Base-by-base conservation (phyloP, 2,888 invertebrate genomes). In the Plagiodera versicolora region DNA sequence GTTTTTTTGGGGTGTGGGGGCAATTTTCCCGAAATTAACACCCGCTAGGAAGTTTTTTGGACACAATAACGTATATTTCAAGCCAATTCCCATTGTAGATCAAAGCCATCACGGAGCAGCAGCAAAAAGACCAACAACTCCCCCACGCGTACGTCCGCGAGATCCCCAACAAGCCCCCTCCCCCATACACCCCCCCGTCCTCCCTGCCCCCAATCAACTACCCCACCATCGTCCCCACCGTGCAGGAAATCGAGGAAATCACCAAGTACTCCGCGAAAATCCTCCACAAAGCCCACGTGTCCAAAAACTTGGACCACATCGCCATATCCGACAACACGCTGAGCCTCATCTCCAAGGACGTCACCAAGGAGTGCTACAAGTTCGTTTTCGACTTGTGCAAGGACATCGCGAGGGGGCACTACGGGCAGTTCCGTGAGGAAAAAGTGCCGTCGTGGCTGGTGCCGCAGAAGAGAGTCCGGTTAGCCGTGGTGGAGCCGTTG, bases 111-210 rank as follows among this genome's bases (percentile, higher is more conserved):
- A 79, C 86, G 18, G 81, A 83, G 64, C 81, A 80, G 58, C 82
- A 83, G 69, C 81, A 81, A 57, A 83, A 84, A 58, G 82, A 83
- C 61, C 82, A 83, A 61, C 82, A 83, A 66, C 77, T 82, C 16
- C 82, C 84, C 46, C 86, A 82, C 74, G 80, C 80, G 68, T 88
- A 82, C 75, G 80, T 86, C 46, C 79, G 89, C 49, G 88, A 88
- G 77, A 88, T 89, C 64, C 89, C 89, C 4, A 89, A 89, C 74
- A 89, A 89, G 73, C 89, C 90, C 9, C 90, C 90, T 1, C 90
- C 90, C 0, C 90, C 90, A 0, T 91, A 90, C 77, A 88, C 87
- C 0, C 88, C 89, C 6, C 89, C 88, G 0, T 68, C 70, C 1
- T 75, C 78, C 17, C 72, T 75, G 44, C 74, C 79, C 3, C 75